These are phyloP conservation scores for Eretmochelys imbricata DNA, from an alignment of 2,113 vertebrate genomes.

Conservation along the genomic window DNA sequence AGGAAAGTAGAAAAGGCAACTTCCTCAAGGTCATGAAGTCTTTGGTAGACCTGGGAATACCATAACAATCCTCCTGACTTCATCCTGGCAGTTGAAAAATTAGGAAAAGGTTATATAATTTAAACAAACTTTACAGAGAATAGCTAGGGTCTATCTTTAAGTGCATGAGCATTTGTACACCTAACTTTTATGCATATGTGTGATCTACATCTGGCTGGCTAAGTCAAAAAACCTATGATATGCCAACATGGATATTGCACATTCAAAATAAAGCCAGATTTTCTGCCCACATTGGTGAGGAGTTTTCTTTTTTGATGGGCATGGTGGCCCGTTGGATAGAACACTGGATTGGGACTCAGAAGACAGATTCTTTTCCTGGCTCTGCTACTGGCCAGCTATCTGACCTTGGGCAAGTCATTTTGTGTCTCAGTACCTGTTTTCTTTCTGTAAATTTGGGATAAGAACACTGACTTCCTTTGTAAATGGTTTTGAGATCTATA, in stretches of 20 bases:
- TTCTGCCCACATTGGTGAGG: neutral
- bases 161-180: neutral
- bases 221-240: neutral
- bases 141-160: neutral
- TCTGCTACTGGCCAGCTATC: neutral
- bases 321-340: neutral
- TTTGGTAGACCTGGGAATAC: neutral
- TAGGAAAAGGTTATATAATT: neutral
- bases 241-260: neutral
- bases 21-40: neutral
- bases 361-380: neutral
- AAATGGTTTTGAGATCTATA: neutral
- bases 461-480: neutral
- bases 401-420: rapidly evolving
- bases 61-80: neutral
- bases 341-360: neutral
- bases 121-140: neutral
- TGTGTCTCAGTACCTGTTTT: neutral
- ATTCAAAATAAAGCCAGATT: neutral
- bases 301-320: neutral
- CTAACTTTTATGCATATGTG: neutral
- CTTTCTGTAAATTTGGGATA: neutral
- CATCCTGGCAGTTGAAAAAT: neutral
- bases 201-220: neutral
- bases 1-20: neutral